These are phyloP conservation scores for Ooceraea biroi DNA, from an alignment of 1,140 invertebrate genomes.

Conservation along the genomic window DNA sequence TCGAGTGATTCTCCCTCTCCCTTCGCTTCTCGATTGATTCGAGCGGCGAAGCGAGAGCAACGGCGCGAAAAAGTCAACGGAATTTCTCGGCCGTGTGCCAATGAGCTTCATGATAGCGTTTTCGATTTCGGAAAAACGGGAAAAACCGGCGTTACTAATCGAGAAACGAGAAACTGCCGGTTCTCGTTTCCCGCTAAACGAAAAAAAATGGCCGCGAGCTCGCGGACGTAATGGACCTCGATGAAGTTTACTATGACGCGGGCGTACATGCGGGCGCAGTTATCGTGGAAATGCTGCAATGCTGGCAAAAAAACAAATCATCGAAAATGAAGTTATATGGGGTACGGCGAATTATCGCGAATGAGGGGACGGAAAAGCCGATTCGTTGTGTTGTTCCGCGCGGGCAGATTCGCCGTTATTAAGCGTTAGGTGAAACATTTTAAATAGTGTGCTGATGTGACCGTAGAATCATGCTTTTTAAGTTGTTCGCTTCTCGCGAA, in stretches of 20 bases:
- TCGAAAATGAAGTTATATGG: constrained; percentile 19
- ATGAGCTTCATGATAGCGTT: constrained; percentile 44
- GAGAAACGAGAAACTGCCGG: constrained; percentile 7
- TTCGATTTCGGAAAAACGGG: constrained; percentile 36
- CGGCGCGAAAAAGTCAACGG: constrained; percentile 64
- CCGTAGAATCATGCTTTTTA: background rate
- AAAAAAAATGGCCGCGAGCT: constrained; percentile 48
- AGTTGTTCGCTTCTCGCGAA: background rate
- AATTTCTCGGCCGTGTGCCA: constrained; percentile 35
- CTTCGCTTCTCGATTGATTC: constrained; percentile 7
- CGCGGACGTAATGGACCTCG: constrained; percentile 47
- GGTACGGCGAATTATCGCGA: constrained; percentile 1
- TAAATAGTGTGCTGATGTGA: background rate
- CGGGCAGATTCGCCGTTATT: background rate
- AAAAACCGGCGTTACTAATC: constrained; percentile 38
- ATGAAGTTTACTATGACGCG: constrained; percentile 46
- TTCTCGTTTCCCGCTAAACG: constrained; percentile 17
- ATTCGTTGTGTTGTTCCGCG: constrained; percentile 5
- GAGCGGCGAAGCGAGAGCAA: background rate
- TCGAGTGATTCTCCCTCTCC: background rate
- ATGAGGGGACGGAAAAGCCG: background rate
- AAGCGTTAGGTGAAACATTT: constrained; percentile 21
- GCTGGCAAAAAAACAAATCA: constrained; percentile 10
- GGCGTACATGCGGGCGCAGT: constrained; percentile 36
- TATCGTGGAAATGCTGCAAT: constrained; percentile 23